phyloP scores from a whole-genome alignment of 2,888 invertebrate genomes.

The Eupithecia subumbrata region DNA sequence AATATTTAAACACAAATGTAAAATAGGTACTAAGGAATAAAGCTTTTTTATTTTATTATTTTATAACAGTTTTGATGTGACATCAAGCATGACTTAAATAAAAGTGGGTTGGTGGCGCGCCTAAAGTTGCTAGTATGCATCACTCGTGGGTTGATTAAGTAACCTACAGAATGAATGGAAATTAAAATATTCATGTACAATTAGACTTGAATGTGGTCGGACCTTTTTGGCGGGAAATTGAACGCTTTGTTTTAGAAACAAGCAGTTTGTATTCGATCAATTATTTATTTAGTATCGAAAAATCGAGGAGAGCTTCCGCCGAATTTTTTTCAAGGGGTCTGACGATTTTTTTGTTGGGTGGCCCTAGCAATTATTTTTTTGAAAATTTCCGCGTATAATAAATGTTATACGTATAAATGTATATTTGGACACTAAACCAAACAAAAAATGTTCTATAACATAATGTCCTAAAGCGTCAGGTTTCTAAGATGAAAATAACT shows the following conservation, averaged over 20 bases:
- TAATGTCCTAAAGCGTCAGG: too few species aligned
- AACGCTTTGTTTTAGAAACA: conserved; percentile 11
- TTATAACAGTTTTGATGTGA: not conserved
- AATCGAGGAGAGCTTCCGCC: not conserved
- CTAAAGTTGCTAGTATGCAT: conserved; percentile 17
- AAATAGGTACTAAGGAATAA: too few species aligned
- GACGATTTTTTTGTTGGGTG: too few species aligned
- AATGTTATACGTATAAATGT: too few species aligned
- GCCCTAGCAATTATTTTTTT: too few species aligned
- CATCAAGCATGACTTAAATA: not conserved
- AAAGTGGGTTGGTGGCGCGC: not conserved
- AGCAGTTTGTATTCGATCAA: conserved; percentile 3
- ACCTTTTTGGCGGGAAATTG: conserved; percentile 27
- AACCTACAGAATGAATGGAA: conserved; percentile 43
- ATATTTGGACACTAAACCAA: too few species aligned
- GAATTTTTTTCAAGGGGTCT: too few species aligned
- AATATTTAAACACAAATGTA: too few species aligned
- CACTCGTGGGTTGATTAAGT: conserved; percentile 34
- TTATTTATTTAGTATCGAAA: conserved; percentile 9
- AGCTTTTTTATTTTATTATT: too few species aligned
- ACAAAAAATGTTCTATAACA: too few species aligned
- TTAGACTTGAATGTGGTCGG: conserved; percentile 36
- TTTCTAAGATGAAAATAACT: too few species aligned
- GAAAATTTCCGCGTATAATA: too few species aligned
- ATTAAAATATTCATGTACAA: conserved; percentile 49